Evolutionary conservation across 2,888 invertebrate genomes (phyloP), one percentile per base, ranked within the genome.

Genomic region (Lasius platythorax): DNA sequence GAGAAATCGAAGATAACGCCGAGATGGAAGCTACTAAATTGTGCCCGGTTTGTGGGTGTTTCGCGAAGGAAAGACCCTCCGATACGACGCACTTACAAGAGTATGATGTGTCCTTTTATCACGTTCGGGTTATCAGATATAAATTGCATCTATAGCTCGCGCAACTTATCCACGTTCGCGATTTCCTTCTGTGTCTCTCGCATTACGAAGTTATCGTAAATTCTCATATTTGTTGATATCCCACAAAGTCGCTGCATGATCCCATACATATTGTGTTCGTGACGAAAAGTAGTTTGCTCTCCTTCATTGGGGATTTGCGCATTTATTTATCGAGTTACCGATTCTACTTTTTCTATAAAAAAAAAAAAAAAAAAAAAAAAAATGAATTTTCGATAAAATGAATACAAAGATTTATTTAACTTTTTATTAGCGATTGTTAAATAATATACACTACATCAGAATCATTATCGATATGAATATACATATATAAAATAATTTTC

Each of bases 1-100:
- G 66, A 40, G 68, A 67, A 33, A 4, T 53, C 61, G 50, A 76
- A 70, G 68, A 79, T 67, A 12, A 43, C 12, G 70, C 43, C 63
- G 43, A 84, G 28, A 85, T 74, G 46, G 67, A 83, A 67, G 67
- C 18, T 81, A 82, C 72, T 37, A 81, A 86, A 85, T 85, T 87
- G n/a, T 8, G 72, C 72, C 72, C 37, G 46, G 61, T 76, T 53
- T 63, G 58, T 58, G 68, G 66, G 50, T 82, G 53, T 58, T 67
- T 74, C 66, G 82, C 63, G 67, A 64, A 73, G 33, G 18, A 0
- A 40, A 63, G 18, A 56, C 15, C 30, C 50, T 11, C 15, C 46
- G 5, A 50, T 37, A 6, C 4, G 37, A 18, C 56, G 9, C 40
- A 12, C 30, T 56, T 76, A 53, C 23, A 5, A 43, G 40, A 63